Evolutionary conservation across 1,140 invertebrate species (phyloP), one percentile per base, ranked within the genome.

Genomic region (Pseudomyrmex pallidus): DNA sequence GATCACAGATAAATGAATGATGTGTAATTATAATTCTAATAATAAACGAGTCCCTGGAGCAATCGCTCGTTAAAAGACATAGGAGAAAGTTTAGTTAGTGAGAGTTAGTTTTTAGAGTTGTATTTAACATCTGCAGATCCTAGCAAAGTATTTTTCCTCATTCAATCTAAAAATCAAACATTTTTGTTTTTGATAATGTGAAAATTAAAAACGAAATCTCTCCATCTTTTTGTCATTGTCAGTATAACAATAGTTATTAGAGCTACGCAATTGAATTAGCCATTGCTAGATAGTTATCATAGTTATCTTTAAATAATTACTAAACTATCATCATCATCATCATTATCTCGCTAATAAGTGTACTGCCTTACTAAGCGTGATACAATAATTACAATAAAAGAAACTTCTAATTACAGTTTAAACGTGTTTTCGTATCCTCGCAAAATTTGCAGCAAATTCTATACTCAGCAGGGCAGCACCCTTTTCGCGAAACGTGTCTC

Each of bases 311-410:
- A 52, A 74, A 62, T 50, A 7, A 52, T 50, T 2, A 62, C 25
- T 35, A 52, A 17, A 35, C 15, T 20, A 22, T 52, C 25, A 68
- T 68, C 13, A 20, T 68, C 13, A 20, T 3, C 0, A 63, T n/a
- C 17, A 46, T 50, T 35, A n/a, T 52, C 13, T 48, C 57, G 44
- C 20, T 10, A 10, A 13, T 5, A 7, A 46, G 61, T 5, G 9
- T 50, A 17, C 22, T 74, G 13, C 20, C 67, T 74, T 48, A 62
- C 4, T 74, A 61, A 74, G 4, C 20, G 20, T n/a, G 10, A 3
- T 13, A 2, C 9, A 2, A n/a, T 35, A 35, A 35, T 35, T 35
- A 35, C 5, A 35, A 35, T 35, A 35, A 35, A 35, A 35, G 35
- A 35, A 35, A 35, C 35, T 35, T 2, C 44, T 57, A 72, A 72